Percentiles rank a stretch among this genome's conserved stretches.
Conservation (phyloP, 92 coral and sea anemone species). For the Anthopleura xanthogrammica region DNA sequence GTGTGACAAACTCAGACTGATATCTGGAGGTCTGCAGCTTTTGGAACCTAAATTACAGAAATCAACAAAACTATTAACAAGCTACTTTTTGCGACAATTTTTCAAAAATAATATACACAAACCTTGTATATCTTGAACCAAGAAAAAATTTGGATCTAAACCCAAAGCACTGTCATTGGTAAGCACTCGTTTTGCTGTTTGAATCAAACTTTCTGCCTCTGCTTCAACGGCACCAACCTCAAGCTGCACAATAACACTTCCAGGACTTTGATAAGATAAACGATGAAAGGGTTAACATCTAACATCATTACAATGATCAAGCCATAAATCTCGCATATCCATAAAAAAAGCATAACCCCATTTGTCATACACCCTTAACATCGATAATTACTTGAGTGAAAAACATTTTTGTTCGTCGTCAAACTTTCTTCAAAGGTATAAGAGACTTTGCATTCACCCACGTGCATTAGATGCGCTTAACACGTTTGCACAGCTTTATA, state of each 20-base stretch:
- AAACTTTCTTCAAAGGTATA: too few species aligned
- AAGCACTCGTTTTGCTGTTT: constrained; percentile 28
- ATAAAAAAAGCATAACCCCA: too few species aligned
- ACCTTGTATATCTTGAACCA: constrained; percentile 57
- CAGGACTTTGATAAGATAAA: constrained; percentile 43
- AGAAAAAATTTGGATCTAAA: constrained; percentile 42
- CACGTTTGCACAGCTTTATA: too few species aligned
- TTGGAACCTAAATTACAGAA: constrained; percentile 14
- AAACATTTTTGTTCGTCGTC: too few species aligned
- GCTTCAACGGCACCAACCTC: constrained; percentile 63
- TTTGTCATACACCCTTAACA: too few species aligned
- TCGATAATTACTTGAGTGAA: too few species aligned
- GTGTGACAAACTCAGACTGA: constrained; percentile 8
- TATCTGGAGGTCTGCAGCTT: constrained; percentile 34
- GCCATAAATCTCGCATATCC: neutral
- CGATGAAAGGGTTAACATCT: neutral
- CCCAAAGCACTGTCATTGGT: constrained; percentile 16
- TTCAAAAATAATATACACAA: neutral
- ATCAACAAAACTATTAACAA: neutral
- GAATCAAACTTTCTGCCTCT: constrained; percentile 38
- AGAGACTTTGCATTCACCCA: too few species aligned
- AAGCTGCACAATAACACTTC: constrained; percentile 62
- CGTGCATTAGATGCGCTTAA: too few species aligned
- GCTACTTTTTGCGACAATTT: neutral
- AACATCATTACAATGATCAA: too few species aligned